phyloP scores from a whole-genome alignment of 2,797 vertebrate genomes.

The Phalloptychus januarius region DNA sequence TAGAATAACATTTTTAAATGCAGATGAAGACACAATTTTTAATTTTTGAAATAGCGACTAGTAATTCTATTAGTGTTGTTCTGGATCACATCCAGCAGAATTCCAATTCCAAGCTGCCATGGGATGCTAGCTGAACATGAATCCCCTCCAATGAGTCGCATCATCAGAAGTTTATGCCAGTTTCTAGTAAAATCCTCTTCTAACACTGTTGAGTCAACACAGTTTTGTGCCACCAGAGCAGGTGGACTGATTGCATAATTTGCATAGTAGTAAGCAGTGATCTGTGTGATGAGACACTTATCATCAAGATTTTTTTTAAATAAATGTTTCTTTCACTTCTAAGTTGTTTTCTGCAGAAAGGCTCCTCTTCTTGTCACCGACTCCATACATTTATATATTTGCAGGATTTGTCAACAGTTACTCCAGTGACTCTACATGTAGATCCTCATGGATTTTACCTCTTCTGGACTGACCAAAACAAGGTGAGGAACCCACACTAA shows the following conservation, averaged over 20 bases:
- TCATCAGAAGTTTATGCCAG: background rate
- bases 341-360: background rate
- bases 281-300: background rate
- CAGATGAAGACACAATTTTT: background rate
- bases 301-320: background rate
- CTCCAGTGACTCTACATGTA: conserved; percentile 79
- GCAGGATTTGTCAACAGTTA: conserved; percentile 82
- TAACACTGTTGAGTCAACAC: conserved; percentile 10
- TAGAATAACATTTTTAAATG: background rate
- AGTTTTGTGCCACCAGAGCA: background rate
- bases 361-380: background rate
- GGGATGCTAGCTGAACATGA: conserved; percentile 13
- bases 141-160: background rate
- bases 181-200: background rate
- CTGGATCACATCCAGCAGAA: background rate
- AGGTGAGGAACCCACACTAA: conserved; percentile 64
- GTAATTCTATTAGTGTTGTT: background rate
- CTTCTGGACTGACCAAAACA: conserved; percentile 84
- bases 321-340: background rate
- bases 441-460: conserved; percentile 83
- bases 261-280: background rate
- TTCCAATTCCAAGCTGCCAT: conserved; percentile 34
- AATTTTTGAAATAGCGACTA: background rate
- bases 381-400: background rate
- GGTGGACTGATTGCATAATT: background rate